Percentiles rank a stretch among this genome's conserved stretches.
These are phyloP conservation scores for Luidia sarsii DNA, from an alignment of 53 echinoderm and acorn worm genomes.

Conservation along the genomic window DNA sequence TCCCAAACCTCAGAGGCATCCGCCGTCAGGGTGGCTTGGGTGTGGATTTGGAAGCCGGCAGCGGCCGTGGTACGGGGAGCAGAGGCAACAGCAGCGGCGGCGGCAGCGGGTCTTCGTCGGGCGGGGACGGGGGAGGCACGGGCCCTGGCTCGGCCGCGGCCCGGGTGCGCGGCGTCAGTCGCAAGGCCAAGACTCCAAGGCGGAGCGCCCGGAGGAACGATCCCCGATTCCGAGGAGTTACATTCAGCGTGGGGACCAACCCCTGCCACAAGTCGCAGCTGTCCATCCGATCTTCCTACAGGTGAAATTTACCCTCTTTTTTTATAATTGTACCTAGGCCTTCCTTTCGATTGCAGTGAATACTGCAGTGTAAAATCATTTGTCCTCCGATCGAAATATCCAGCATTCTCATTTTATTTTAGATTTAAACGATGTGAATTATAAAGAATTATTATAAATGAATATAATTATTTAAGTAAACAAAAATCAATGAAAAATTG, in stretches of 20 bases:
- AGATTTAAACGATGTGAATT: too few relatives aligned
- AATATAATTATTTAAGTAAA: too few relatives aligned
- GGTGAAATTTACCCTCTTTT: slow-evolving; percentile 40
- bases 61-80: background rate
- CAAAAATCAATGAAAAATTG: too few relatives aligned
- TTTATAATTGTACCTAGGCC: too few relatives aligned
- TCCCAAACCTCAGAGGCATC: too few relatives aligned
- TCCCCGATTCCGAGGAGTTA: slow-evolving; percentile 84
- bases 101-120: background rate
- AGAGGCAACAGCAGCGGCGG: slow-evolving; percentile 5
- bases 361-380: background rate
- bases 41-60: background rate
- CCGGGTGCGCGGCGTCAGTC: slow-evolving; percentile 58
- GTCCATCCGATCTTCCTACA: slow-evolving; percentile 71
- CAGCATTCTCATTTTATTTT: too few relatives aligned
- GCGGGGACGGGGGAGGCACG: background rate
- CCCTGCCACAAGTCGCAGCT: slow-evolving; percentile 48
- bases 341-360: too few relatives aligned
- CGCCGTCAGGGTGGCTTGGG: too few relatives aligned
- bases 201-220: slow-evolving; percentile 72
- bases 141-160: background rate
- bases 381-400: too few relatives aligned
- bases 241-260: slow-evolving; percentile 67
- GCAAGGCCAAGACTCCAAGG: slow-evolving; percentile 73
- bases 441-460: too few relatives aligned